Evolutionary conservation across 2,797 vertebrate genomes (phyloP).

Genomic region (Tadarida brasiliensis): DNA sequence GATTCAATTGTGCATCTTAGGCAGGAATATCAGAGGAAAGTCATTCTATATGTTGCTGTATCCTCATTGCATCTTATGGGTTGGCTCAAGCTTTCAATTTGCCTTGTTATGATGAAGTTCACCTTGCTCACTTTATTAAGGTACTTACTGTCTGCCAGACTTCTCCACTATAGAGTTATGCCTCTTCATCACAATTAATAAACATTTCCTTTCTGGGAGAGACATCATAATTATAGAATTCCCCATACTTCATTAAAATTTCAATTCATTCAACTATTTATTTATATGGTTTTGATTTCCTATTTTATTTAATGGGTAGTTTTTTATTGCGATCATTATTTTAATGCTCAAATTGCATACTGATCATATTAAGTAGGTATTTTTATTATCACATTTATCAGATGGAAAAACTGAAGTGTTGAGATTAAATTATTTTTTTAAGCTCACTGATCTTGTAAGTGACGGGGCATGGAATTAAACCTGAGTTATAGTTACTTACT

Average conservation of each 20-base stretch:
- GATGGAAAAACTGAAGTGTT: not conserved
- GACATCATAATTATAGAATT: not conserved
- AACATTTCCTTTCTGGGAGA: not conserved
- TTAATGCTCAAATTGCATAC: not conserved
- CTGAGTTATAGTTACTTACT: not conserved
- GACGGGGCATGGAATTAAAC: not conserved
- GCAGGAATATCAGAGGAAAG: not conserved
- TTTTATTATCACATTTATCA: conserved; percentile 46
- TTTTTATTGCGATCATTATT: not conserved
- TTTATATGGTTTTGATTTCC: not conserved
- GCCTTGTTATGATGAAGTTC: not conserved
- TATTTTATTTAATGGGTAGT: not conserved
- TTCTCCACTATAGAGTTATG: not conserved
- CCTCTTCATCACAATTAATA: not conserved
- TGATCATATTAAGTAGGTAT: not conserved
- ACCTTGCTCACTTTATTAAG: not conserved
- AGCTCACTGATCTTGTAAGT: not conserved
- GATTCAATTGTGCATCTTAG: not conserved
- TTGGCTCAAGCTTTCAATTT: not conserved
- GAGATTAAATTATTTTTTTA: not conserved
- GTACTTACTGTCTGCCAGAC: not conserved
- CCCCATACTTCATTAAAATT: not conserved
- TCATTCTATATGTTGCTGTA: not conserved
- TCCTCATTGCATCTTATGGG: not conserved
- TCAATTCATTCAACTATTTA: not conserved